Conservation (phyloP, 1,140 invertebrate species). For the Drosophila kikkawai region DNA sequence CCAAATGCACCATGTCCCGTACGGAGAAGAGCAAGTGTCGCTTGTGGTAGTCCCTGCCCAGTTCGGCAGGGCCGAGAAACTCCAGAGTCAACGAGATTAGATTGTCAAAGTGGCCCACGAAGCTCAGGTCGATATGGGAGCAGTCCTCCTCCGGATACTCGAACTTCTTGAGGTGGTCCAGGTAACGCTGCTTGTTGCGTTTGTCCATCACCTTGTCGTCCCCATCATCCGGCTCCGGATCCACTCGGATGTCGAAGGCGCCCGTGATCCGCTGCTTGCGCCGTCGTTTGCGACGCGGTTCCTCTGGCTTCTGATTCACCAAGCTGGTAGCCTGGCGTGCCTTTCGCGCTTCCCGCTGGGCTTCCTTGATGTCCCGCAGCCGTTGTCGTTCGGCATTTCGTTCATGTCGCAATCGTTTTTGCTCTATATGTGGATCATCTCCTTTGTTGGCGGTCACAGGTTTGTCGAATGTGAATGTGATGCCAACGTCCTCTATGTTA, state of each 20-base stretch:
- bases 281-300: background rate
- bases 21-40: slow-evolving; percentile 66
- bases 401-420: background rate
- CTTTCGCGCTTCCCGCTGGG: slow-evolving; percentile 18
- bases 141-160: slow-evolving; percentile 66
- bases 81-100: slow-evolving; percentile 58
- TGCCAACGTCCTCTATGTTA: background rate
- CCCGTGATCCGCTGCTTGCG: slow-evolving; percentile 4
- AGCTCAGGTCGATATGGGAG: slow-evolving; percentile 67
- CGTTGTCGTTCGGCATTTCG: slow-evolving; percentile 56
- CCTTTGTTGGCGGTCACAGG: background rate
- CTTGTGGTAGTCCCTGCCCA: slow-evolving; percentile 55
- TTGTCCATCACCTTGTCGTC: slow-evolving; percentile 50
- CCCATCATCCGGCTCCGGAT: slow-evolving; percentile 52
- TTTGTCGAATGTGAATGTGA: background rate
- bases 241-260: slow-evolving; percentile 54
- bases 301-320: background rate
- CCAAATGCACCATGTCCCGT: slow-evolving; percentile 57
- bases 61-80: slow-evolving; percentile 56
- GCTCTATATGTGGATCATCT: background rate
- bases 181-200: slow-evolving; percentile 53
- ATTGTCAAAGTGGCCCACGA: slow-evolving; percentile 61
- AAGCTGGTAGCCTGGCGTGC: slow-evolving; percentile 1
- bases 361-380: slow-evolving; percentile 38
- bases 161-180: slow-evolving; percentile 27